phyloP scores from a whole-genome alignment of 2,113 vertebrate genomes.

The Myanophis thanlyinensis region DNA sequence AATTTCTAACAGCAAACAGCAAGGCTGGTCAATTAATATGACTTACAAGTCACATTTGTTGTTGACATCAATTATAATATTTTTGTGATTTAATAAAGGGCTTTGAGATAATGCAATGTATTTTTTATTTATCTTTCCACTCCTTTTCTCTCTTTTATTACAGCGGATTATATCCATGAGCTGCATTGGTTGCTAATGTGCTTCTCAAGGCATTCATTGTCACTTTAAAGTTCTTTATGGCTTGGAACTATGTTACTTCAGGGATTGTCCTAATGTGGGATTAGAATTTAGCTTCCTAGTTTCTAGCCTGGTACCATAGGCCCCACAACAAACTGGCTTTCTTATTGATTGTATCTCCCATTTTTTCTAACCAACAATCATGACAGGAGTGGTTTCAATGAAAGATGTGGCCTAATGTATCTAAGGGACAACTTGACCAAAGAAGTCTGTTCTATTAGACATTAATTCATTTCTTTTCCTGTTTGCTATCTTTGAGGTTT shows the following conservation, averaged over 20 bases:
- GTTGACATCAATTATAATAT: slow-evolving; percentile 16
- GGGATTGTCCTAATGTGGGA: background rate
- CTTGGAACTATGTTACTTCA: background rate
- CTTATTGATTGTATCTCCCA: background rate
- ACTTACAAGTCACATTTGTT: slow-evolving; percentile 16
- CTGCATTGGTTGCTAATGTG: background rate
- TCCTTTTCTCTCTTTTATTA: background rate
- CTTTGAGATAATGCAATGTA: background rate
- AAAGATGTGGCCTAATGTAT: background rate
- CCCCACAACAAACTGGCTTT: background rate
- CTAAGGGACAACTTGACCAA: background rate
- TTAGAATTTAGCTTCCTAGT: background rate
- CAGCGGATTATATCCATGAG: background rate
- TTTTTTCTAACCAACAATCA: background rate
- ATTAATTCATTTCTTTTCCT: background rate
- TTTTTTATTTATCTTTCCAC: background rate
- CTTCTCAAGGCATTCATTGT: background rate
- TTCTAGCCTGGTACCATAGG: background rate
- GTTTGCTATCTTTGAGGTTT: background rate
- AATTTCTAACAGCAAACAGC: background rate
- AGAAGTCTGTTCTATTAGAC: background rate
- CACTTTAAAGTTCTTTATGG: background rate
- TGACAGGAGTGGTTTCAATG: background rate
- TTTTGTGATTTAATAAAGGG: background rate
- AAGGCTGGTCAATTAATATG: slow-evolving; percentile 9